Evolutionary conservation across 2,888 invertebrate genomes (phyloP), one percentile per base, ranked within the genome.

Genomic region (Calameuta filiformis): DNA sequence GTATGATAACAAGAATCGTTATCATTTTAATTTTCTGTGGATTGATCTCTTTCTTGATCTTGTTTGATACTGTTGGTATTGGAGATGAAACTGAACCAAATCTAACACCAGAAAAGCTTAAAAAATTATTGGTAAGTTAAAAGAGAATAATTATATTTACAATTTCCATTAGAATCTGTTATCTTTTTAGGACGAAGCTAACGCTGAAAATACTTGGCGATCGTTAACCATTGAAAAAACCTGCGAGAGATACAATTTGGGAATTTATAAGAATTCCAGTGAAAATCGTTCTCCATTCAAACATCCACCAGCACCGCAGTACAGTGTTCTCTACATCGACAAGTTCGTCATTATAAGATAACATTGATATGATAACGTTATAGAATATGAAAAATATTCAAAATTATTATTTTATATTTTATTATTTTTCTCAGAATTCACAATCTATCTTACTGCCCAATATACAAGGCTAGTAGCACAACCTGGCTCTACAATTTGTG

Each of bases 131-230:
- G 85, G 86, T 86, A 73, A 75, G 81, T 80, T 23, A 15, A 69
- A 71, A 31, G 4, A 9, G 15, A 71, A 31, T 9, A 71, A 73
- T 40, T 31, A 12, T 30, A 73, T 69, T 31, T 68, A 56, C 1
- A 4, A 73, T 40, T 75, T 40, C 9, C 11, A 35, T 76, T 34
- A 73, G 12, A 56, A 68, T 76, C n/a, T 73, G 74, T 75, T 73
- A 40, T 75, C 68, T 77, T 82, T 81, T 69, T 75, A 92, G 91
- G 82, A 80, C 15, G 85, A 89, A 75, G 92, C 92, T 1, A 92
- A 93, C 79, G 86, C 84, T 3, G 94, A 94, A 79, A 91, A 95
- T 84, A 92, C 92, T 56, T 89, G 91, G 30, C 85, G 92, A 75
- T 80, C 90, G 23, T 77, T 81, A 3, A 84, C 83, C 69, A 85